Evolutionary conservation across 2,888 invertebrate species (phyloP).

Genomic region (Agriopis aurantiaria): DNA sequence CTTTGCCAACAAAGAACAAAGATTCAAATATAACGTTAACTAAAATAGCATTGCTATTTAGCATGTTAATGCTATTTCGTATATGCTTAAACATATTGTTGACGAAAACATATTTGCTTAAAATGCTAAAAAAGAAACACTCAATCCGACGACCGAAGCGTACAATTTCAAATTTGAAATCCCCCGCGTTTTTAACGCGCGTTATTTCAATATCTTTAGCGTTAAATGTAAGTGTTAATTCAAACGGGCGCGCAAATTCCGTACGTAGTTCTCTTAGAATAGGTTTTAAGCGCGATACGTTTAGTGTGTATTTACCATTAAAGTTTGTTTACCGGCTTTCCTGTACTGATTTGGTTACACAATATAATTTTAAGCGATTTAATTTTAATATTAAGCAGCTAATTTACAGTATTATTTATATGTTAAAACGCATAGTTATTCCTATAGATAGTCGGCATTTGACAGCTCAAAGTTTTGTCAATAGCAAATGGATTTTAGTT

Average conservation of each 20-base stretch:
- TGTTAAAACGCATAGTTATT: constrained; percentile 11
- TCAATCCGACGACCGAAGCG: neutral
- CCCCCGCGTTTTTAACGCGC: constrained; percentile 12
- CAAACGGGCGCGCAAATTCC: constrained; percentile 37
- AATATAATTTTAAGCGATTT: constrained; percentile 55
- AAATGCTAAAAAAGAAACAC: neutral
- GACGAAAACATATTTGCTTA: constrained; percentile 1
- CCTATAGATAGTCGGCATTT: constrained; percentile 32
- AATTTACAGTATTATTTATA: constrained; percentile 68
- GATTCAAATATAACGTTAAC: neutral
- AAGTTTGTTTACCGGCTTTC: constrained; percentile 64
- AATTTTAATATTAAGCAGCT: constrained; percentile 50
- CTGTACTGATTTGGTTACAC: constrained; percentile 74
- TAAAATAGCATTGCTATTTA: neutral
- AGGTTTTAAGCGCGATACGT: constrained; percentile 65
- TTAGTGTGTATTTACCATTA: constrained; percentile 41
- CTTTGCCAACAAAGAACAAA: neutral
- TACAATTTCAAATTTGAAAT: constrained; percentile 31
- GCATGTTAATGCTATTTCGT: neutral
- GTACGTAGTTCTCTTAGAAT: constrained; percentile 49
- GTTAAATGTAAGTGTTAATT: constrained; percentile 26
- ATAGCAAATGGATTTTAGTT: constrained; percentile 55
- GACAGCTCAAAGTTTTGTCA: constrained; percentile 13
- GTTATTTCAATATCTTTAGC: constrained; percentile 24
- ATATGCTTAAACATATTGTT: neutral